These are phyloP conservation scores for Bombus confusus DNA, from an alignment of 1,140 invertebrate species.

Conservation along the genomic window DNA sequence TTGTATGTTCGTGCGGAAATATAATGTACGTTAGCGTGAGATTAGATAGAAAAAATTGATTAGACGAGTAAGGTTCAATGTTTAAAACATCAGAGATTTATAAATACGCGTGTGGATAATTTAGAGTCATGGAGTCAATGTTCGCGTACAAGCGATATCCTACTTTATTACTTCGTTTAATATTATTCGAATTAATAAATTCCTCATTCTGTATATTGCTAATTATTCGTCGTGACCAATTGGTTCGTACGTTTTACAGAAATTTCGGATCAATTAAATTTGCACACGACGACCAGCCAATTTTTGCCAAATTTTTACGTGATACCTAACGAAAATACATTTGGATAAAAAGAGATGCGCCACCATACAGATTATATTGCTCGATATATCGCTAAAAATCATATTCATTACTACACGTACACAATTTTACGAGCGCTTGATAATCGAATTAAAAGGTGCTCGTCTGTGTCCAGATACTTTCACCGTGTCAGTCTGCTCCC, in stretches of 20 bases:
- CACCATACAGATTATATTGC: too few relatives aligned
- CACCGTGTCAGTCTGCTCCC: background rate
- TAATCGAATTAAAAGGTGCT: background rate
- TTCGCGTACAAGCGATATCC: background rate
- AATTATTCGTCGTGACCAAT: background rate
- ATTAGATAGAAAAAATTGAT: background rate
- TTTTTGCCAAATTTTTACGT: too few relatives aligned
- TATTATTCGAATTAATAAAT: background rate
- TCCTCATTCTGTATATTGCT: background rate
- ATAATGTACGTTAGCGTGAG: too few relatives aligned
- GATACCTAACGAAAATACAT: too few relatives aligned
- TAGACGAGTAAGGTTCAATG: background rate
- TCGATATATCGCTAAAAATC: background rate
- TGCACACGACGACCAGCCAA: background rate
- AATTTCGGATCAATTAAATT: background rate
- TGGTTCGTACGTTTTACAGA: background rate
- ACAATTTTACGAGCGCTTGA: background rate
- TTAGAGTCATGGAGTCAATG: background rate
- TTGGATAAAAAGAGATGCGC: too few relatives aligned
- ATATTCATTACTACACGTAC: background rate
- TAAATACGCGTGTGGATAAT: background rate
- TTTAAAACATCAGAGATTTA: background rate
- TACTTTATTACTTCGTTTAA: background rate
- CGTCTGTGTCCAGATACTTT: too few relatives aligned
- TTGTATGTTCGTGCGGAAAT: too few relatives aligned